These are phyloP conservation scores for Hormaphis cornu DNA, from an alignment of 1,140 invertebrate genomes.

Conservation along the genomic window DNA sequence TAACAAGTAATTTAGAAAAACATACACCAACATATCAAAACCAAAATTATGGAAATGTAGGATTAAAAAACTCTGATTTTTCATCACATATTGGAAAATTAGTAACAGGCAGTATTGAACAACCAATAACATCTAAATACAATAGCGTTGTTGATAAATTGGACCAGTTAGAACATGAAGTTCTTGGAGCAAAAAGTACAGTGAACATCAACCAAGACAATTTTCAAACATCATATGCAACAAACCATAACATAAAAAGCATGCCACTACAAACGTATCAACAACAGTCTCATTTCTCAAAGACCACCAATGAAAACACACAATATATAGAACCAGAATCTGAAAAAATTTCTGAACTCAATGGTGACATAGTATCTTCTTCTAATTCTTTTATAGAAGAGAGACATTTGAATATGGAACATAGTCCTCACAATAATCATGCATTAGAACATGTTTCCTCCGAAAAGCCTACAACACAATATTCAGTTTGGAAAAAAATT, in stretches of 20 bases:
- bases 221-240: background rate
- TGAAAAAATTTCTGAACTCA: background rate
- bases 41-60: background rate
- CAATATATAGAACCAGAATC: conserved; percentile 15
- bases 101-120: background rate
- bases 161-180: conserved; percentile 14
- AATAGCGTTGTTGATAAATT: background rate
- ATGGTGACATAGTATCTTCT: background rate
- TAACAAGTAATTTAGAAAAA: background rate
- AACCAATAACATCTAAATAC: background rate
- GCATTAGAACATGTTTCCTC: background rate
- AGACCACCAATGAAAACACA: background rate
- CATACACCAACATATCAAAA: background rate
- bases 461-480: background rate
- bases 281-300: conserved; percentile 3
- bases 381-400: background rate
- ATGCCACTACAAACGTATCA: background rate
- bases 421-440: background rate
- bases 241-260: conserved; percentile 8
- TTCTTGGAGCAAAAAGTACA: background rate
- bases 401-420: background rate
- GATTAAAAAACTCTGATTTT: background rate
- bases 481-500: conserved; percentile 5
- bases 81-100: background rate
- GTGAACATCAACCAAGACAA: background rate